phyloP scores from a whole-genome alignment of 2,888 invertebrate genomes.

The Aspidapion aeneum region DNA sequence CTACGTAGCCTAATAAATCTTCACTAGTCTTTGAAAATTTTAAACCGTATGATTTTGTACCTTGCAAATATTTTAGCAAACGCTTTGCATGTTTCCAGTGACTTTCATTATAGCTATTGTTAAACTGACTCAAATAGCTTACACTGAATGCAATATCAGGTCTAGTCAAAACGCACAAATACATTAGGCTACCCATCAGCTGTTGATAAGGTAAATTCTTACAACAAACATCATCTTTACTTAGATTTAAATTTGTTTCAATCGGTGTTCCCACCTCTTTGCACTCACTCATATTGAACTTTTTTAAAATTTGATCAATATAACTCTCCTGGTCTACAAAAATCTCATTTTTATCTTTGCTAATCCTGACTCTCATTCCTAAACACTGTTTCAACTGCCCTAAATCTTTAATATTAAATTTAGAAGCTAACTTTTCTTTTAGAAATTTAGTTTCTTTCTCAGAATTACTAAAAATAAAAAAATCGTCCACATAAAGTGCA shows the following conservation, averaged over 20 bases:
- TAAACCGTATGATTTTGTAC: constrained; percentile 13
- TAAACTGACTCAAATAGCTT: constrained; percentile 26
- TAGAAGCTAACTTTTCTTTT: constrained; percentile 15
- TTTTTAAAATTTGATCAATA: constrained; percentile 10
- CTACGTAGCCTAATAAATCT: constrained; percentile 26
- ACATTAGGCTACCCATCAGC: constrained; percentile 23
- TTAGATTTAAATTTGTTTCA: constrained; percentile 4
- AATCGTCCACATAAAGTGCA: constrained; percentile 26
- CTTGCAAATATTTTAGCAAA: constrained; percentile 19
- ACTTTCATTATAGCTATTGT: constrained; percentile 18
- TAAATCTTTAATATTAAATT: constrained; percentile 22
- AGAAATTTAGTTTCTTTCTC: constrained; percentile 13
- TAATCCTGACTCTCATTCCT: not conserved
- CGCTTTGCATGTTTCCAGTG: constrained; percentile 25
- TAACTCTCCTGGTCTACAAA: constrained; percentile 17
- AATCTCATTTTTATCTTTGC: constrained; percentile 1
- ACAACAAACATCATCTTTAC: constrained; percentile 1
- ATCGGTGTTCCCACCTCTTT: constrained; percentile 11
- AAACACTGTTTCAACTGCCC: constrained; percentile 8
- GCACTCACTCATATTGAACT: constrained; percentile 11
- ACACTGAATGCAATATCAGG: constrained; percentile 24
- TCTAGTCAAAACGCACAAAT: constrained; percentile 23
- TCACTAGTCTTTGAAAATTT: constrained; percentile 9
- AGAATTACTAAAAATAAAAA: constrained; percentile 22
- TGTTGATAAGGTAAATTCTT: constrained; percentile 22